Percentiles rank a stretch among this genome's conserved stretches.
phyloP scores from a whole-genome alignment of 2,113 vertebrate species.

The Chaenocephalus aceratus region DNA sequence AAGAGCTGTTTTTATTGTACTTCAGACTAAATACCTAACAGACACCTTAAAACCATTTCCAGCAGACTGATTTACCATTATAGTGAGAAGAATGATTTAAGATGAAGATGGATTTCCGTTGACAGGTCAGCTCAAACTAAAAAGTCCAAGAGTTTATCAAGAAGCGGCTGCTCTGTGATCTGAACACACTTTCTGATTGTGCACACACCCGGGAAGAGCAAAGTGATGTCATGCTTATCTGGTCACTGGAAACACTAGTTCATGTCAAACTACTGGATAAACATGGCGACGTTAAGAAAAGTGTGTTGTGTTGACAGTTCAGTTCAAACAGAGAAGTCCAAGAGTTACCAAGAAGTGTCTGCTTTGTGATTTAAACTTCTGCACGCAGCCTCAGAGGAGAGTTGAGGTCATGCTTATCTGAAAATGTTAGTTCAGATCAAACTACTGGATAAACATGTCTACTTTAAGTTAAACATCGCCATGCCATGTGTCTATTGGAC shows the following conservation, averaged over 20 bases:
- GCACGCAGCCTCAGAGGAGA: neutral
- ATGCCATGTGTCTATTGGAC: neutral
- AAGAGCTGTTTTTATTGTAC: neutral
- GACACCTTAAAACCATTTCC: neutral
- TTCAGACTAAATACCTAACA: neutral
- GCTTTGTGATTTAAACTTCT: slow-evolving; percentile 6
- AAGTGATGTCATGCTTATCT: too few relatives aligned
- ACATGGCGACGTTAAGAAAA: too few relatives aligned
- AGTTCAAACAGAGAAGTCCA: neutral
- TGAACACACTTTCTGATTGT: too few relatives aligned
- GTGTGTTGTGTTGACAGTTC: neutral
- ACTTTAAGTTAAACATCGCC: slow-evolving; percentile 35
- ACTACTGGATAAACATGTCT: slow-evolving; percentile 52
- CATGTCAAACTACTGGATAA: too few relatives aligned
- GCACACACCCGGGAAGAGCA: too few relatives aligned
- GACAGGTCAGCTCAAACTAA: neutral
- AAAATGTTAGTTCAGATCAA: slow-evolving; percentile 16
- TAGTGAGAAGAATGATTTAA: neutral
- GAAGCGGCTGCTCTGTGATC: too few relatives aligned
- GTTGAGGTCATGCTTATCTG: slow-evolving; percentile 30
- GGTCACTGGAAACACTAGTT: too few relatives aligned
- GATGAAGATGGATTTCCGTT: neutral
- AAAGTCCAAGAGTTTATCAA: too few relatives aligned
- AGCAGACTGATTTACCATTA: neutral
- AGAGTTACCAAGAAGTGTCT: slow-evolving; percentile 11